Evolutionary conservation across 2,888 invertebrate species (phyloP), one percentile per base, ranked within the genome.

Genomic region (Coleophora deauratella): DNA sequence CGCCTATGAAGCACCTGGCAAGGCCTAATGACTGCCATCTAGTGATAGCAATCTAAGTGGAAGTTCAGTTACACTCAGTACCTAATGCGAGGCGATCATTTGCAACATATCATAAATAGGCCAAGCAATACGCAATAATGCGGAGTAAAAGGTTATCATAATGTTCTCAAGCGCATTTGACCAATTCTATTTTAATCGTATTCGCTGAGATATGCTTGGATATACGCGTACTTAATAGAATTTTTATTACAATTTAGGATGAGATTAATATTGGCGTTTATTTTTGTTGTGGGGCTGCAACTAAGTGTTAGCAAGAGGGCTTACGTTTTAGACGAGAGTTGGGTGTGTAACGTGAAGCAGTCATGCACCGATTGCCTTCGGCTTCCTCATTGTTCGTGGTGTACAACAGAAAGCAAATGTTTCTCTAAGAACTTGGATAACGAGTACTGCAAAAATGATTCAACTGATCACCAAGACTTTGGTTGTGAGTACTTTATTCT

Each of bases 361-460:
- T 61, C 69, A 2, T 85, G 85, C 49, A 41, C 62, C n/a, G 67
- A 72, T 15, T 85, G 85, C 51, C 57, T 85, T 9, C 62, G 57
- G 21, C 54, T 82, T 15, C 49, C 67, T 28, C 82, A 81, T 41
- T 85, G 85, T 55, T 71, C 80, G 3, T 85, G 85, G 85, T 84
- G 84, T 47, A 50, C 57, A 11, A 50, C 58, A 3, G 62, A 72
- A 41, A 69, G 59, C n/a, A 68, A 53, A 57, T 85, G 84, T 46
- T 82, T 70, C 52, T 77, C 81, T 6, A 62, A 60, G 38, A 52
- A 57, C 12, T 45, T 76, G 37, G 11, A 31, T 31, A 49, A 61
- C 43, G 52, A 62, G 1, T 72, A 57, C 48, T 84, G 82, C 48
- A 49, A 53, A 21, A 68, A 77, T 47, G 54, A 63, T 35, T 67